Percentiles rank a stretch among this genome's conserved stretches.
Conservation (phyloP, 37 sponge, comb jelly and placozoan genomes). For the Axinella damicornis region DNA sequence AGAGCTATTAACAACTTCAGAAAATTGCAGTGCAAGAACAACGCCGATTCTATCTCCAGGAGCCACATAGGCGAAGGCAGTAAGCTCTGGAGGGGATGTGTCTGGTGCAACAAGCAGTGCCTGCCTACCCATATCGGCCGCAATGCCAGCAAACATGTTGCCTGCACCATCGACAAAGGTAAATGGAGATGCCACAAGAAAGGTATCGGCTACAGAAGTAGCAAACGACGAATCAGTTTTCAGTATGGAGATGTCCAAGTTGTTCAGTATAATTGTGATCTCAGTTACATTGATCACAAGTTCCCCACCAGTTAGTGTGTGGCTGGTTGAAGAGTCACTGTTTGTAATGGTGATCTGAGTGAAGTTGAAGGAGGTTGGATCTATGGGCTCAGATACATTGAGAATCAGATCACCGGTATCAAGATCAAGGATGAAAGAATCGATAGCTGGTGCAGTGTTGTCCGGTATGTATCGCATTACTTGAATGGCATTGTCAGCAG, state of each 20-base stretch:
- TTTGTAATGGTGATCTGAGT: constrained; percentile 67
- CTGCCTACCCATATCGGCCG: constrained; percentile 36
- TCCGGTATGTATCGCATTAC: constrained; percentile 67
- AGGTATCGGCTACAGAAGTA: constrained; percentile 52
- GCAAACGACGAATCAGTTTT: constrained; percentile 64
- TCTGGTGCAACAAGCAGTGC: constrained; percentile 55
- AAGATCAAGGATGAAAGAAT: constrained; percentile 68
- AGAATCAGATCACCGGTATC: constrained; percentile 50
- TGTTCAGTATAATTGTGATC: constrained; percentile 34
- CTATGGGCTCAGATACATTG: constrained; percentile 78
- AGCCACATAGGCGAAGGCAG: constrained; percentile 66
- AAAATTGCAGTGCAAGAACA: constrained; percentile 66
- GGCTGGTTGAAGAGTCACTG: constrained; percentile 40
- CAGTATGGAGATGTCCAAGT: constrained; percentile 68
- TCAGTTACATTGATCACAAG: constrained; percentile 18
- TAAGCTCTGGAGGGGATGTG: constrained; percentile 45
- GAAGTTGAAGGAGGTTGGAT: constrained; percentile 52
- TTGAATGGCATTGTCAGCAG: constrained; percentile 43
- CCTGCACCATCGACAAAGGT: constrained; percentile 69
- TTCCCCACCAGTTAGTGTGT: constrained; percentile 77
- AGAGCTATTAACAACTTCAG: constrained; percentile 72
- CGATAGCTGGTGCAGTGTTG: constrained; percentile 53
- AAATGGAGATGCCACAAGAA: constrained; percentile 56
- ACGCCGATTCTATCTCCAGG: constrained; percentile 81
- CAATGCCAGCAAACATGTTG: constrained; percentile 64